These are phyloP conservation scores for Aptenodytes patagonicus DNA, from an alignment of 2,113 vertebrate species.

Conservation along the genomic window DNA sequence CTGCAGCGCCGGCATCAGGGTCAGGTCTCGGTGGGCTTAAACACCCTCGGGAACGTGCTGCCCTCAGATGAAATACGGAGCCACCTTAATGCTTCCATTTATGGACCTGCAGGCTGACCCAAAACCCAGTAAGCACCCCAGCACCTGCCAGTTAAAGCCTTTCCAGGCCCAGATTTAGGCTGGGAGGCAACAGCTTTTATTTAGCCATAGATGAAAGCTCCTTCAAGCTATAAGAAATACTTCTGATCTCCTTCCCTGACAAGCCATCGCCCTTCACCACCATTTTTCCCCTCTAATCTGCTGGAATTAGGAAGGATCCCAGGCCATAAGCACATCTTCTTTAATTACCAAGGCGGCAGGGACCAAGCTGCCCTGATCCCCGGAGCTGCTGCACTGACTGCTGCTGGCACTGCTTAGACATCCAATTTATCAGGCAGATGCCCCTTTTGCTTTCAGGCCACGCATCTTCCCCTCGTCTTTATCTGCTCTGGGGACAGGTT, in stretches of 20 bases:
- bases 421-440: not conserved
- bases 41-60: not conserved
- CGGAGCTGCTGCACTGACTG: not conserved
- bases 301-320: conserved; percentile 1
- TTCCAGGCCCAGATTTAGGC: not conserved
- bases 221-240: not conserved
- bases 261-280: not conserved
- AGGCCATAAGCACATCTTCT: not conserved
- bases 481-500: not conserved
- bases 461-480: not conserved
- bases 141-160: not conserved
- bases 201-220: not conserved
- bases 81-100: not conserved
- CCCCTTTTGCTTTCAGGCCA: conserved; percentile 14
- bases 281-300: not conserved
- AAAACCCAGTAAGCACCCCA: not conserved
- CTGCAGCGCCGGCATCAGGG: not conserved
- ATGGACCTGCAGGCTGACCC: not conserved
- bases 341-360: not conserved
- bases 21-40: not conserved
- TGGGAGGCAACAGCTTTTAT: not conserved
- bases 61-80: not conserved
- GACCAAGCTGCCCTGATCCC: not conserved
- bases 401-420: not conserved
- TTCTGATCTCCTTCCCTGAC: not conserved